These are phyloP conservation scores for Carollia perspicillata DNA, from an alignment of 2,113 vertebrate species.

Conservation along the genomic window DNA sequence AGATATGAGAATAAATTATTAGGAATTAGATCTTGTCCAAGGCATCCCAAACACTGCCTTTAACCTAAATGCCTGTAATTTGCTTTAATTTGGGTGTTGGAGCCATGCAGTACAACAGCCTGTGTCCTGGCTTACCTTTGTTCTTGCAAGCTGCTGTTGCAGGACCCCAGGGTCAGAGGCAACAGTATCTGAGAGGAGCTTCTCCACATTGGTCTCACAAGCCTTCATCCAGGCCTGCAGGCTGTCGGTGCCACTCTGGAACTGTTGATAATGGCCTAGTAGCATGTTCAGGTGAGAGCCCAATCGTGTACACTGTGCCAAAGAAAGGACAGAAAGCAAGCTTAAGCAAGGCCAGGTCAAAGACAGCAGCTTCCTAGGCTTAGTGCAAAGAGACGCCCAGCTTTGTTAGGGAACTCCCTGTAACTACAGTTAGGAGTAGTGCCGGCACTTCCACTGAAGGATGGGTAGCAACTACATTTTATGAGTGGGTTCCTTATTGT, in stretches of 20 bases:
- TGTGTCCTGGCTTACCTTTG: slow-evolving; percentile 84
- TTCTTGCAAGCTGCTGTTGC: slow-evolving; percentile 86
- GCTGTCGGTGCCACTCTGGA: slow-evolving; percentile 89
- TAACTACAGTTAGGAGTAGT: background rate
- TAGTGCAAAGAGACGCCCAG: background rate
- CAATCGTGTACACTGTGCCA: slow-evolving; percentile 87
- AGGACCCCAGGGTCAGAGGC: slow-evolving; percentile 87
- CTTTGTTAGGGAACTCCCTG: background rate
- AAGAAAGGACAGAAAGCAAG: slow-evolving; percentile 7
- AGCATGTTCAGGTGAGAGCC: slow-evolving; percentile 88
- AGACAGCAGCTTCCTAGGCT: background rate
- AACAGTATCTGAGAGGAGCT: slow-evolving; percentile 83
- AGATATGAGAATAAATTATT: background rate
- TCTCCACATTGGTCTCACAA: slow-evolving; percentile 84
- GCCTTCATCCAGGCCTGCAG: slow-evolving; percentile 89
- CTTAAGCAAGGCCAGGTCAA: background rate
- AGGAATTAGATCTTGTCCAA: background rate
- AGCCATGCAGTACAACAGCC: background rate
- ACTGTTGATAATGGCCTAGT: slow-evolving; percentile 92
- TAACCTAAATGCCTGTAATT: background rate
- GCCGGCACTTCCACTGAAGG: background rate
- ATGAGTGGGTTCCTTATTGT: background rate
- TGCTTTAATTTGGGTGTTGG: background rate
- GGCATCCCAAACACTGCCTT: background rate
- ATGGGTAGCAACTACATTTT: background rate